Evolutionary conservation across 2,797 vertebrate species (phyloP).

Genomic region (Danio albolineatus): DNA sequence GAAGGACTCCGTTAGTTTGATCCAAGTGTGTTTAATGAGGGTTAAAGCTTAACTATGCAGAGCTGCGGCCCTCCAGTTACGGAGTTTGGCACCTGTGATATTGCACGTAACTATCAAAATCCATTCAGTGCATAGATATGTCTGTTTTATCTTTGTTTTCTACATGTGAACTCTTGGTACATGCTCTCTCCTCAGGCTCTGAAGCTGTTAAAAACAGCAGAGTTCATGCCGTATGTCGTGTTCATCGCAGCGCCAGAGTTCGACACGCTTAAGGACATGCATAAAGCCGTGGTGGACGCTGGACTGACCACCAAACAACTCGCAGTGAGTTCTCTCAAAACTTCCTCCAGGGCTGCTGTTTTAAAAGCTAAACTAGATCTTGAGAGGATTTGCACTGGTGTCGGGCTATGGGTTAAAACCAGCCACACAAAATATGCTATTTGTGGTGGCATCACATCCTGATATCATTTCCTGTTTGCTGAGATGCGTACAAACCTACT

Average conservation of each 20-base stretch:
- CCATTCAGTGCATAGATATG: not conserved
- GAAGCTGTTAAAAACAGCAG: constrained; percentile 93
- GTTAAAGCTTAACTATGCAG: no score
- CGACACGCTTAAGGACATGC: constrained; percentile 93
- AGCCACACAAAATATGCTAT: not conserved
- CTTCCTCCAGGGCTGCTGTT: not conserved
- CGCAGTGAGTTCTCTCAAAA: constrained; percentile 80
- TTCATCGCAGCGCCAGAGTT: constrained; percentile 95
- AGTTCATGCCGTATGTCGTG: constrained; percentile 99
- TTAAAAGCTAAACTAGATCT: not conserved
- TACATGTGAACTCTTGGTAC: not conserved
- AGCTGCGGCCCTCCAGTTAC: no score
- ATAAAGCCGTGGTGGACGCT: constrained; percentile 95
- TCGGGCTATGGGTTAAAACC: not conserved
- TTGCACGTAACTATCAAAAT: not conserved
- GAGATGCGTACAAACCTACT: not conserved
- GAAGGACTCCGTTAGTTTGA: no score
- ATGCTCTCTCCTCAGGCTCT: constrained; percentile 81
- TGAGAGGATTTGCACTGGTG: not conserved
- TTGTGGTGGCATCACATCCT: no score
- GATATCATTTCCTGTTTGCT: not conserved
- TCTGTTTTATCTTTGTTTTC: not conserved
- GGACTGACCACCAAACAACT: constrained; percentile 96
- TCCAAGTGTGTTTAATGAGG: no score
- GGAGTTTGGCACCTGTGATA: not conserved